Evolutionary conservation across 2,113 vertebrate genomes (phyloP), one percentile per base, ranked within the genome.

Genomic region (Ellobius talpinus): DNA sequence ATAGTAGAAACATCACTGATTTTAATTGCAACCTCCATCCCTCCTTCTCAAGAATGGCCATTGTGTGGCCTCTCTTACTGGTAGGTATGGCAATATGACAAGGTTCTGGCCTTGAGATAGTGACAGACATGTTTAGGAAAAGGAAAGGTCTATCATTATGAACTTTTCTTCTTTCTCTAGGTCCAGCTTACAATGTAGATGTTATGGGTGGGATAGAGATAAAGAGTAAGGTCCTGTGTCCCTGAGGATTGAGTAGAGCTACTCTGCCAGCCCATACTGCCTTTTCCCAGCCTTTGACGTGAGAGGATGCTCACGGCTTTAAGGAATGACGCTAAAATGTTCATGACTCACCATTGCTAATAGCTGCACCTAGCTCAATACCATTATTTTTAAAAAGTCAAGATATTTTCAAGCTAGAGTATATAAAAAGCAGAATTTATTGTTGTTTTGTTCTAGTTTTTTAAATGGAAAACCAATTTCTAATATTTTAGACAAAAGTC

Each of bases 271-370:
- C 5, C 39, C 29, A 70, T 2, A 21, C 16, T 50, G 58, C 45
- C 21, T 89, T 77, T 47, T 33, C 39, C 24, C 70, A 91, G 68
- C 68, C 26, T 52, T 72, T 47, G 50, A 68, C 33, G 19, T 52
- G n/a, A 88, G 21, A n/a, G 31, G n/a, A 66, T 42, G 3, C 16
- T 63, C 61, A 45, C 36, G 31, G 61, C 47, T 77, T 93, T 39
- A 78, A 90, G 82, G 45, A 21, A 89, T 3, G 12, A 13, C 23
- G 61, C 6, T 74, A 65, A 82, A 68, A 31, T 14, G 13, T 86
- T 63, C 90, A 52, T 77, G 68, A 47, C 58, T 93, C 68, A 93
- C 31, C 76, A 66, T 84, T 73, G 47, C 76, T 70, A 91, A 74
- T 2, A 52, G 39, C 16, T 74, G 70, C 0, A 63, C 9, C 7